A percentile compares a stretch with the other conserved stretches of the same genome.
Conservation (phyloP, 2,888 invertebrate genomes). For the Leptinotarsa rubiginosa region DNA sequence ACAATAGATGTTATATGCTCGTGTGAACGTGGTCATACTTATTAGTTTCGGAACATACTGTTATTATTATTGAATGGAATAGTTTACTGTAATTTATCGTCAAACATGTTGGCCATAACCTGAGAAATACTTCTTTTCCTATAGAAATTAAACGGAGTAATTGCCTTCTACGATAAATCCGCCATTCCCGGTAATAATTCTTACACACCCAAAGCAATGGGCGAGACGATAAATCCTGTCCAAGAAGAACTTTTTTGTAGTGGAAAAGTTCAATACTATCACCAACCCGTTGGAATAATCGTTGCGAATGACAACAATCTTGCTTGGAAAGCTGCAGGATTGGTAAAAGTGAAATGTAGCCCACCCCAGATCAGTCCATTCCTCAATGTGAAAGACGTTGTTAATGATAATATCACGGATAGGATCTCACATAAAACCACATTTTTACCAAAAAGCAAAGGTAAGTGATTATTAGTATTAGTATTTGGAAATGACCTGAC, state of each 20-base stretch:
- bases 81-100: too few species aligned
- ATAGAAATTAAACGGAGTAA: conserved; percentile 75
- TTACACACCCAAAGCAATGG: conserved; percentile 64
- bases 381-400: conserved; percentile 67
- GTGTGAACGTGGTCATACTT: background rate
- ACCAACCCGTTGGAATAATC: conserved; percentile 82
- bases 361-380: conserved; percentile 66
- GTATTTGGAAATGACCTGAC: background rate
- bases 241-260: conserved; percentile 69
- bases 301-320: conserved; percentile 73
- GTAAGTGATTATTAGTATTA: conserved; percentile 40
- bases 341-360: conserved; percentile 72
- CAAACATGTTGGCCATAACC: background rate
- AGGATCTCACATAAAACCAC: conserved; percentile 64
- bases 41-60: too few species aligned
- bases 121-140: conserved; percentile 6
- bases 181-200: conserved; percentile 80
- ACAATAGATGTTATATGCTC: too few species aligned
- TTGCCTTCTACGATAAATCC: conserved; percentile 73
- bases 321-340: conserved; percentile 71
- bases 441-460: conserved; percentile 62
- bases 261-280: conserved; percentile 72
- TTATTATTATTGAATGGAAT: background rate
- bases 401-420: conserved; percentile 66
- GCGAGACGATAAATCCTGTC: conserved; percentile 30